These are phyloP conservation scores for Gandaritis pyraliata DNA, from an alignment of 2,888 invertebrate genomes.

Conservation along the genomic window DNA sequence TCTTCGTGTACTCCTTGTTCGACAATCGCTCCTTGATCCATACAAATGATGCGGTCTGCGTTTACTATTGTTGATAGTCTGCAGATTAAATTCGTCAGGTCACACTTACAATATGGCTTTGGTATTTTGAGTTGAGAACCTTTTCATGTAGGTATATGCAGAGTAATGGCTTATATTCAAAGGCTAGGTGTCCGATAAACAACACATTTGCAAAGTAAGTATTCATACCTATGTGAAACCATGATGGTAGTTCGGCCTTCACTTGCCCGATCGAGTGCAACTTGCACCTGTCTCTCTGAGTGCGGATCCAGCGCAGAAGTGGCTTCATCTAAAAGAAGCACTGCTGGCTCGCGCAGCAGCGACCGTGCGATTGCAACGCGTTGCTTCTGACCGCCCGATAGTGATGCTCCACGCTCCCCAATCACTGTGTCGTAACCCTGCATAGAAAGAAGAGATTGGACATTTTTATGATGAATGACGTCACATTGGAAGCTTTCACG, in stretches of 20 bases:
- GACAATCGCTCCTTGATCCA: constrained; percentile 88
- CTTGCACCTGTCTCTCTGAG: constrained; percentile 91
- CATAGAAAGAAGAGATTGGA: constrained; percentile 16
- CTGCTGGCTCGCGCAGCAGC: constrained; percentile 89
- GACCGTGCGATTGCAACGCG: constrained; percentile 93
- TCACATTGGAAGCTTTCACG: too few relatives aligned
- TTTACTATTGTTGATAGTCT: constrained; percentile 89
- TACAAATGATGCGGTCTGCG: constrained; percentile 88
- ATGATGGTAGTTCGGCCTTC: constrained; percentile 89
- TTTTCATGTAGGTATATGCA: too few relatives aligned
- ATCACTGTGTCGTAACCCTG: constrained; percentile 91
- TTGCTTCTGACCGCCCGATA: constrained; percentile 94
- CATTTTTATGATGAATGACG: too few relatives aligned
- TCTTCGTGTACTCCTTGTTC: constrained; percentile 91
- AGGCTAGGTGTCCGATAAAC: too few relatives aligned
- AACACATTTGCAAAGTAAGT: neutral
- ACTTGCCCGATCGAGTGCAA: constrained; percentile 89
- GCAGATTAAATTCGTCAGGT: constrained; percentile 4
- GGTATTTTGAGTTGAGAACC: too few relatives aligned
- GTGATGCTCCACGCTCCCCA: constrained; percentile 91
- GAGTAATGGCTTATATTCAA: too few relatives aligned
- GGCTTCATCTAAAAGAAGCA: constrained; percentile 91
- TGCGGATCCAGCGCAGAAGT: constrained; percentile 93
- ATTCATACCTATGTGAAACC: constrained; percentile 86
- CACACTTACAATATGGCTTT: too few relatives aligned